These are phyloP conservation scores for Stomorhina lunata DNA, from an alignment of 2,888 invertebrate species.

Conservation along the genomic window DNA sequence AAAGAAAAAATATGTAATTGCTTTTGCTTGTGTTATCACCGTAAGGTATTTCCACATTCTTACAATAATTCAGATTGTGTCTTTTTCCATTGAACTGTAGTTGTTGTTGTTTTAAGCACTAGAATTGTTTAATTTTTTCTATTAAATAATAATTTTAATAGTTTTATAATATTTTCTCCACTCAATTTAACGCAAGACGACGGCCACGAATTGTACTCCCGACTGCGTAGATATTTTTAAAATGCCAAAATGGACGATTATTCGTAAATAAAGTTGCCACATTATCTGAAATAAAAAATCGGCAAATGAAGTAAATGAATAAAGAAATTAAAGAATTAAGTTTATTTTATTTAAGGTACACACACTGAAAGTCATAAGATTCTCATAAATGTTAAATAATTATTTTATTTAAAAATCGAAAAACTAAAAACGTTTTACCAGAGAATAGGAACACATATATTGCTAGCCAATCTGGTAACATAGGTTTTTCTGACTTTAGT, in stretches of 20 bases:
- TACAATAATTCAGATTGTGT: neutral
- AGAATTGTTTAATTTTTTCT: neutral
- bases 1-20: too few species aligned
- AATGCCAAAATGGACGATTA: conserved; percentile 68
- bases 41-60: conserved; percentile 24
- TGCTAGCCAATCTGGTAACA: too few species aligned
- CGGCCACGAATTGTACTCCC: conserved; percentile 67
- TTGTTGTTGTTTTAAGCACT: conserved; percentile 23
- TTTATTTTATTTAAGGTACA: too few species aligned
- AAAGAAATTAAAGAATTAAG: neutral
- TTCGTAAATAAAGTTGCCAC: conserved; percentile 26
- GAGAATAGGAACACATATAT: too few species aligned
- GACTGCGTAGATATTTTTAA: conserved; percentile 75
- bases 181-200: conserved; percentile 37
- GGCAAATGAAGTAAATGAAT: neutral
- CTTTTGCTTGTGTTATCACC: conserved; percentile 22
- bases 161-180: conserved; percentile 37
- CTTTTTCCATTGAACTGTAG: neutral
- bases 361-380: too few species aligned
- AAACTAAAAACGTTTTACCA: too few species aligned
- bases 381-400: too few species aligned
- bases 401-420: too few species aligned
- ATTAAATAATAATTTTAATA: conserved; percentile 15
- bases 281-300: neutral
- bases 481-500: too few species aligned